A percentile compares a stretch with the other conserved stretches of the same genome.
phyloP scores from a whole-genome alignment of 2,888 invertebrate species.

The Eupithecia dodoneata region DNA sequence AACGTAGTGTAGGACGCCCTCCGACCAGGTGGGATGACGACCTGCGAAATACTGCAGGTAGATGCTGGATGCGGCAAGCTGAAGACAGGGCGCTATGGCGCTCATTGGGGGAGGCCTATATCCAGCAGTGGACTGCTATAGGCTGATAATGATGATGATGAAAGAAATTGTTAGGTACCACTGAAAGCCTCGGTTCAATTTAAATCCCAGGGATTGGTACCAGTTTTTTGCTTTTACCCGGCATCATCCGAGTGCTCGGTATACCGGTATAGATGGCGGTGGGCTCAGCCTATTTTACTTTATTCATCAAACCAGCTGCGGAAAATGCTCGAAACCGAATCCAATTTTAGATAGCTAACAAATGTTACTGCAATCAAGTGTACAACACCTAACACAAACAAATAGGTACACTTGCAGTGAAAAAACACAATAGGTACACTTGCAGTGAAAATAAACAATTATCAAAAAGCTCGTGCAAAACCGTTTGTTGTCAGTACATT shows the following conservation, averaged over 20 bases:
- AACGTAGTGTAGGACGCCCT: too few species aligned
- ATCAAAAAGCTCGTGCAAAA: not conserved
- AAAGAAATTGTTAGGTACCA: not conserved
- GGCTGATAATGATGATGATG: too few species aligned
- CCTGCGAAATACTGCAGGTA: too few species aligned
- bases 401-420: not conserved
- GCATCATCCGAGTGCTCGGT: not conserved
- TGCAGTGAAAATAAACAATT: not conserved
- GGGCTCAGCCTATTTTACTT: not conserved
- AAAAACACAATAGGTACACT: not conserved
- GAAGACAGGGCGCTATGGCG: too few species aligned
- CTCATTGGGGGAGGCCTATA: too few species aligned
- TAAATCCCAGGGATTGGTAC: not conserved
- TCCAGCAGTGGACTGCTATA: too few species aligned
- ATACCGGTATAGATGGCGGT: not conserved
- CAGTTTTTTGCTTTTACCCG: not conserved
- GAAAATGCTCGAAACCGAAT: not conserved
- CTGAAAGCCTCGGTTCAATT: not conserved
- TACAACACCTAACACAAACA: not conserved
- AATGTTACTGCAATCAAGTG: not conserved
- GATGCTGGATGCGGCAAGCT: too few species aligned
- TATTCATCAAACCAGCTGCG: constrained; percentile 2
- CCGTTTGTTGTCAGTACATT: not conserved
- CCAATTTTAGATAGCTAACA: not conserved
- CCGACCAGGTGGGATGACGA: too few species aligned